Base-by-base conservation (phyloP, 2,113 vertebrate genomes). In the Barbus barbus region DNA sequence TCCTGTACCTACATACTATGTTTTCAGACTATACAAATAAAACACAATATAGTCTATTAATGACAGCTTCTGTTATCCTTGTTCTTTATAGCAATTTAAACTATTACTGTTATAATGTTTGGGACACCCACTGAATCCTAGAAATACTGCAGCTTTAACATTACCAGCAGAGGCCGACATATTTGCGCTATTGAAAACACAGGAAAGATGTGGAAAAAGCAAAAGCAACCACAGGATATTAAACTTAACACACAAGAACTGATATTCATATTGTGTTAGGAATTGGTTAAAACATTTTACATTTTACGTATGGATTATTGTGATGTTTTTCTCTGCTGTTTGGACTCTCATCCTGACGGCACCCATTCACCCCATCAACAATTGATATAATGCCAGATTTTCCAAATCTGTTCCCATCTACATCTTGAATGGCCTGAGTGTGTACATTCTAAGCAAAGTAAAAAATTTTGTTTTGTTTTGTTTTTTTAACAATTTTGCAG, bases 151-250 rank as follows among this genome's bases (percentile, higher is more conserved):
- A 9, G 53, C 31, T 6, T 18, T n/a, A 41, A 65, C 4, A 6
- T 83, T 6, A 65, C 72, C 72, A 76, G 56, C 71, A 83, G 82
- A 61, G 72, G 82, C 13, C 56, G 41, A 12, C 11, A 44, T 44
- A 44, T 44, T 44, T 44, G 41, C 41, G 20, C 12, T 41, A 33
- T 33, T 41, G 12, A 36, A 56, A 18, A 36, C n/a, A 61, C 65
- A 69, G 63, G 31, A 67, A 18, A 33, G 31, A 9, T 67, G 63
- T 20, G 31, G 63, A 33, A 67, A 18, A 16, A 3, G 26, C 26
- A 28, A 74, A 74, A 48, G 24, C 72, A 28, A n/a, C n/a, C n/a
- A n/a, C n/a, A n/a, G n/a, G n/a, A n/a, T n/a, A n/a, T n/a, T n/a
- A n/a, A n/a, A n/a, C n/a, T n/a, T n/a, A n/a, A n/a, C n/a, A n/a